Conservation (phyloP, 2,113 vertebrate genomes). For the Pterocles orientalis region DNA sequence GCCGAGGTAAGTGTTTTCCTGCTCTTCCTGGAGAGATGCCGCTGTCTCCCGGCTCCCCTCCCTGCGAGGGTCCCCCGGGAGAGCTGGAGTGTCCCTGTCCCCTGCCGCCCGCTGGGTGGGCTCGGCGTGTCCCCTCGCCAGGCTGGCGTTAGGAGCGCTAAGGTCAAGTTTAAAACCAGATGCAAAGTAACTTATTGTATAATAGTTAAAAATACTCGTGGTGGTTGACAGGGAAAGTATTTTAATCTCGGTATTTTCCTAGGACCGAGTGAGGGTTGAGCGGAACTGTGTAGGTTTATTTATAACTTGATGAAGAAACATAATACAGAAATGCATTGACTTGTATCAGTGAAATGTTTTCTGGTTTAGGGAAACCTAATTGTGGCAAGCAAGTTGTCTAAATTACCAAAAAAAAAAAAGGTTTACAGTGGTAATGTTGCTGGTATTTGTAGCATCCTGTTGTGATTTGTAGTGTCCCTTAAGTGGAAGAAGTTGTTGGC, state of each 20-base stretch:
- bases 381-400: neutral
- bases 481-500: neutral
- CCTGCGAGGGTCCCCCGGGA: neutral
- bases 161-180: neutral
- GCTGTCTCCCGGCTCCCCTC: rapidly evolving
- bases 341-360: neutral
- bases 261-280: constrained; percentile 1
- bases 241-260: constrained; percentile 32
- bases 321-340: neutral
- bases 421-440: neutral
- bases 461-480: neutral
- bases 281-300: neutral
- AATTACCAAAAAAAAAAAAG: neutral
- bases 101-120: neutral
- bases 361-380: neutral
- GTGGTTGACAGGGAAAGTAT: constrained; percentile 55
- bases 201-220: constrained; percentile 59
- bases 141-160: neutral
- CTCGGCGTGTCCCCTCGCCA: no score
- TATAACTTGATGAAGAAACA: neutral
- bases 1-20: neutral
- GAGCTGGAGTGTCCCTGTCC: neutral
- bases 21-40: neutral
- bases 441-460: neutral
- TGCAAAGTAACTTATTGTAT: neutral